These are phyloP conservation scores for Cirrhinus molitorella DNA, from an alignment of 2,797 vertebrate species.

Conservation along the genomic window DNA sequence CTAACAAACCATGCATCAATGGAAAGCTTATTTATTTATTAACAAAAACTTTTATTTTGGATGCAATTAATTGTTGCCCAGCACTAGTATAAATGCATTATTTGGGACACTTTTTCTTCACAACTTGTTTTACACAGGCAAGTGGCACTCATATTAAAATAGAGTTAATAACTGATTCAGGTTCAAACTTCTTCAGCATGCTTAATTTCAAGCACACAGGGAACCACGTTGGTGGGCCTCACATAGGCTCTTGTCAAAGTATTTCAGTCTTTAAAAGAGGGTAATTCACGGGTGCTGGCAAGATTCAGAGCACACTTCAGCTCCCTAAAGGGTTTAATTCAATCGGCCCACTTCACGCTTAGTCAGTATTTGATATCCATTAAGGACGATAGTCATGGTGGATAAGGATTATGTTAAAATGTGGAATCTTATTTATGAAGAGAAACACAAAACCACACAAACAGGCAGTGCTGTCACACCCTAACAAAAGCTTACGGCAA, in stretches of 20 bases:
- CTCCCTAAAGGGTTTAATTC: slow-evolving; percentile 12
- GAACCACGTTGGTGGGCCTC: slow-evolving; percentile 18
- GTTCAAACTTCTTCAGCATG: not conserved
- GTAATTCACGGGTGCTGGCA: not conserved
- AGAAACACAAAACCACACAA: slow-evolving; percentile 23
- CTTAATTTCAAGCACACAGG: not conserved
- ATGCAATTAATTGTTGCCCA: too few species aligned
- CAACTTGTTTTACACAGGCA: not conserved
- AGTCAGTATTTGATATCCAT: slow-evolving; percentile 34
- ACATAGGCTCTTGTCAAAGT: not conserved
- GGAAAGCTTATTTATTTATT: too few species aligned
- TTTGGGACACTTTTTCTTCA: not conserved
- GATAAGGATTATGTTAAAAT: slow-evolving; percentile 29
- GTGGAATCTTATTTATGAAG: slow-evolving; percentile 1
- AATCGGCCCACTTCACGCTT: slow-evolving; percentile 20
- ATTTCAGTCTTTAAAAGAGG: not conserved
- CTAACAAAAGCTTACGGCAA: not conserved
- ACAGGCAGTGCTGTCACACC: slow-evolving; percentile 30
- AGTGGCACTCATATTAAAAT: not conserved
- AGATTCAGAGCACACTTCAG: slow-evolving; percentile 27
- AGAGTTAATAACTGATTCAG: not conserved
- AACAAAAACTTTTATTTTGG: too few species aligned
- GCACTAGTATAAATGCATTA: too few species aligned
- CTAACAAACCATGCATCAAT: too few species aligned
- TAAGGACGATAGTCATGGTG: slow-evolving; percentile 29